Conservation (phyloP, 1,140 invertebrate genomes). For the Camponotus pennsylvanicus region DNA sequence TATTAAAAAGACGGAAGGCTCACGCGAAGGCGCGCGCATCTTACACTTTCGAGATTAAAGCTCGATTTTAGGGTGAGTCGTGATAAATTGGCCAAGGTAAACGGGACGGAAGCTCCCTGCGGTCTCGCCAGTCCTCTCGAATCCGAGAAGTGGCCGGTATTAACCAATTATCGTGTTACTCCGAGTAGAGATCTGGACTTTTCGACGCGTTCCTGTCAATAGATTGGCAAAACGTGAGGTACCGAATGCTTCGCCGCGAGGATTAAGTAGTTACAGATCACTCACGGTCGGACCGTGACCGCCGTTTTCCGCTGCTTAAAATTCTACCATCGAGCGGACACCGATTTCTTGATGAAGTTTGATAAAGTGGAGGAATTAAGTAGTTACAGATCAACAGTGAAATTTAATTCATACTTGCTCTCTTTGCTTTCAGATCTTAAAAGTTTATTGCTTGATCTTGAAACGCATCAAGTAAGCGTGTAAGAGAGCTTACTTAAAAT, state of each 20-base stretch:
- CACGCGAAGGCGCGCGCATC: neutral
- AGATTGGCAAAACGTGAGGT: neutral
- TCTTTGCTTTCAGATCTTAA: neutral
- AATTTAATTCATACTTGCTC: slow-evolving; percentile 34
- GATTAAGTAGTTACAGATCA: slow-evolving; percentile 42
- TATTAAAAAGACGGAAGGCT: slow-evolving; percentile 59
- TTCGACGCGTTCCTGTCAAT: neutral
- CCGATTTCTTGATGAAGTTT: slow-evolving; percentile 29
- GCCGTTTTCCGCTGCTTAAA: slow-evolving; percentile 36
- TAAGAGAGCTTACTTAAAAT: neutral
- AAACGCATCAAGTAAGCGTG: neutral
- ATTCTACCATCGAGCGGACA: slow-evolving; percentile 7
- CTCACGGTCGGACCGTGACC: slow-evolving; percentile 33
- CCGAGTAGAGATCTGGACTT: neutral
- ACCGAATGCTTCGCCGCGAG: neutral
- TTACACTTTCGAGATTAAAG: slow-evolving; percentile 4
- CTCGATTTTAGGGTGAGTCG: slow-evolving; percentile 34
- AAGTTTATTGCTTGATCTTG: neutral
- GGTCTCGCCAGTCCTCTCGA: neutral
- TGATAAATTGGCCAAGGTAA: slow-evolving; percentile 61
- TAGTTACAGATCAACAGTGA: neutral
- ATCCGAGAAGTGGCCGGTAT: slow-evolving; percentile 23
- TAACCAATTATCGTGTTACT: slow-evolving; percentile 59
- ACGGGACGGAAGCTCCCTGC: slow-evolving; percentile 12
- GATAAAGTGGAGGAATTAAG: slow-evolving; percentile 32